Conservation (phyloP, 2,797 vertebrate species). For the Spinus olivaceus region DNA sequence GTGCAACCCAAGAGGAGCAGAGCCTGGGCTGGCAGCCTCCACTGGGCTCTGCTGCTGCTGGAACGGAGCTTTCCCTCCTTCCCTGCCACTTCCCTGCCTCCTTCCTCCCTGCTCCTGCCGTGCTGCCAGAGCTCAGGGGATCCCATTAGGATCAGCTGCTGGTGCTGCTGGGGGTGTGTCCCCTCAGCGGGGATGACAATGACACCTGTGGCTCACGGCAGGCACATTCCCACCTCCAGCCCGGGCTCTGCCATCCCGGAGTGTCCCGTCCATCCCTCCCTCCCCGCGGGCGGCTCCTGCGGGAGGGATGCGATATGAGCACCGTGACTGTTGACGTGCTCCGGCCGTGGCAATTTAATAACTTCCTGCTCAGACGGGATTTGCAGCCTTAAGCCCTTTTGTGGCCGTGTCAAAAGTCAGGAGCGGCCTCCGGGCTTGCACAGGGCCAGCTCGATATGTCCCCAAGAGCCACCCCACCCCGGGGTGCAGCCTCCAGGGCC, state of each 20-base stretch:
- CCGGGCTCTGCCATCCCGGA: not conserved
- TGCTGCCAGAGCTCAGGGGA: not conserved
- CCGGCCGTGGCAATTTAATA: not conserved
- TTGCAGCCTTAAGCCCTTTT: not conserved
- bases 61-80: not conserved
- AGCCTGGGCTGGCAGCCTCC: not conserved
- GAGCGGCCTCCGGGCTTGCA: rapidly evolving
- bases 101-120: not conserved
- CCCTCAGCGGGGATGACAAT: not conserved
- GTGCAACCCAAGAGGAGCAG: not conserved
- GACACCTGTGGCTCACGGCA: not conserved
- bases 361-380: conserved; percentile 49
- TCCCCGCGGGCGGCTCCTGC: rapidly evolving
- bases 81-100: not conserved
- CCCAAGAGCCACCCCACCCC: not conserved
- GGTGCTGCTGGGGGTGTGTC: not conserved
- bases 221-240: not conserved
- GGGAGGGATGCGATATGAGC: not conserved
- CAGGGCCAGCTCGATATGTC: not conserved
- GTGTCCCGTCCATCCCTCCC: not conserved
- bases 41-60: rapidly evolving
- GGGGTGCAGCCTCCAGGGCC: not conserved
- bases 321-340: not conserved
- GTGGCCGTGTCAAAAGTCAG: conserved; percentile 6
- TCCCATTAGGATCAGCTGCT: not conserved